phyloP scores from a whole-genome alignment of 2,888 invertebrate species.

The Noctua fimbriata region DNA sequence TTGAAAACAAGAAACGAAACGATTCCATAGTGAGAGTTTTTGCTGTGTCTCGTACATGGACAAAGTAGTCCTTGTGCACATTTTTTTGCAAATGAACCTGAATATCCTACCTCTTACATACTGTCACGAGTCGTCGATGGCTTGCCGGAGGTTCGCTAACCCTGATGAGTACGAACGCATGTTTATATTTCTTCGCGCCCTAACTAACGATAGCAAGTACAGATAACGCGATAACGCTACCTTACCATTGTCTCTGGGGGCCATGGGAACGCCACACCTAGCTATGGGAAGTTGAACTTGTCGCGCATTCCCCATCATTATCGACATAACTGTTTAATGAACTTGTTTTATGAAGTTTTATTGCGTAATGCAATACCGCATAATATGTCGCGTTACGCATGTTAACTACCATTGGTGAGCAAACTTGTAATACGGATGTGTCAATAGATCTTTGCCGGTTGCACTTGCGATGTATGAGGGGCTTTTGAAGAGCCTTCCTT shows the following conservation, averaged over 20 bases:
- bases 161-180: conserved; percentile 16
- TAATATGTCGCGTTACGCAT: conserved; percentile 38
- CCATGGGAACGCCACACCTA: conserved; percentile 75
- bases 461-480: neutral
- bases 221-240: conserved; percentile 66
- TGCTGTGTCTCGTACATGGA: conserved; percentile 3
- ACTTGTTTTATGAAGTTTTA: conserved; percentile 58
- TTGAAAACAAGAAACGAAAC: conserved; percentile 42
- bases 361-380: conserved; percentile 55
- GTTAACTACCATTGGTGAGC: conserved; percentile 19
- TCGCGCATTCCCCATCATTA: conserved; percentile 66
- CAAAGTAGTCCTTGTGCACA: conserved; percentile 28
- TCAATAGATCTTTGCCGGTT: conserved; percentile 30
- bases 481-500: conserved; percentile 19
- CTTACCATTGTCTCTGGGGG: conserved; percentile 72
- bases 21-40: conserved; percentile 46
- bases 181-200: conserved; percentile 48
- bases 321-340: conserved; percentile 67
- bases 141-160: conserved; percentile 41
- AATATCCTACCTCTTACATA: conserved; percentile 12
- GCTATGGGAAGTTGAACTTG: conserved; percentile 73
- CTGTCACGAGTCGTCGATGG: conserved; percentile 2
- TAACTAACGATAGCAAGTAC: conserved; percentile 54
- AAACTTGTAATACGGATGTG: conserved; percentile 6
- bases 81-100: conserved; percentile 22